These are phyloP conservation scores for Caenorhabditis sinica DNA, from an alignment of 2,888 invertebrate species.

Conservation along the genomic window DNA sequence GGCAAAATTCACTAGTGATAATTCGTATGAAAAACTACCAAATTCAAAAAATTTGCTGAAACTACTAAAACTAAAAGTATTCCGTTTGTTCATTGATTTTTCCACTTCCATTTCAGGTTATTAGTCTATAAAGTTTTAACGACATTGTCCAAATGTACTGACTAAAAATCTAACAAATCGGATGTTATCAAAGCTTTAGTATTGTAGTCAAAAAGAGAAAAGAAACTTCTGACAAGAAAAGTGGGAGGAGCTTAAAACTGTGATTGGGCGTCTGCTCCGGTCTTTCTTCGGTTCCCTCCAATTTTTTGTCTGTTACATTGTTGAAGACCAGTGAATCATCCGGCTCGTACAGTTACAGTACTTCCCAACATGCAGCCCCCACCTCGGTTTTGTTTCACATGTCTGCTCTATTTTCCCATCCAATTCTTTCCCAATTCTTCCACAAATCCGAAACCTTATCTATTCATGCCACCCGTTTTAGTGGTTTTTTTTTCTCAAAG, in stretches of 20 bases:
- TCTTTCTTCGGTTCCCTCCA: constrained; percentile 17
- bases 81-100: too few species aligned
- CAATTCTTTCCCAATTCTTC: background rate
- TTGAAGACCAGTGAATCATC: constrained; percentile 21
- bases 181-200: too few species aligned
- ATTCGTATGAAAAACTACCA: too few species aligned
- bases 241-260: constrained; percentile 45
- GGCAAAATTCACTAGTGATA: too few species aligned
- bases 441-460: background rate
- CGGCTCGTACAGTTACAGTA: constrained; percentile 43
- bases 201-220: background rate
- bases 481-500: constrained; percentile 31
- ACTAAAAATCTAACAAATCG: too few species aligned
- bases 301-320: constrained; percentile 17
- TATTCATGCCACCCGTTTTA: constrained; percentile 17
- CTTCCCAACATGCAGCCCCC: background rate
- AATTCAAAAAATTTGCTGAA: too few species aligned
- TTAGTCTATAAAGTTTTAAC: too few species aligned
- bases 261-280: constrained; percentile 35
- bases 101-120: too few species aligned
- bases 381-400: background rate
- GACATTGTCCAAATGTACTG: too few species aligned
- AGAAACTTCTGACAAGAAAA: constrained; percentile 8
- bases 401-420: background rate
- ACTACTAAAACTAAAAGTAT: too few species aligned